Percentiles rank a stretch among this genome's conserved stretches.
Conservation (phyloP, 2,113 vertebrate species). For the Lepus americanus region DNA sequence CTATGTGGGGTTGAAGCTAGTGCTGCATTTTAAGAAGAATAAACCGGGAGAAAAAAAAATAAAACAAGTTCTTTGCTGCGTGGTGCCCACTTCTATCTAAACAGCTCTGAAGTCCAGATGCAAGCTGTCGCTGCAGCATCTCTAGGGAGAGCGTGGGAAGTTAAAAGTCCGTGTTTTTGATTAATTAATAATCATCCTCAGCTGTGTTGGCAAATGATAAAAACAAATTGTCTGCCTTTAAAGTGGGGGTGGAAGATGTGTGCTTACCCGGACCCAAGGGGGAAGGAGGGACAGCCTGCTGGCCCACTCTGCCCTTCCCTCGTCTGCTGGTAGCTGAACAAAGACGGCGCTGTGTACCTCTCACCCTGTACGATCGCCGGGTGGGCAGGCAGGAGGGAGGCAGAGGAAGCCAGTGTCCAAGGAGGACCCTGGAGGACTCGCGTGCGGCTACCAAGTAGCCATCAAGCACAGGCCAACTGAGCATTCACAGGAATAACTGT, state of each 20-base stretch:
- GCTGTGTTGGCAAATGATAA: constrained; percentile 92
- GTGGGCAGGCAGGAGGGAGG: not conserved
- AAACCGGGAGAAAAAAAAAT: constrained; percentile 73
- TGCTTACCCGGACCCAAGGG: constrained; percentile 71
- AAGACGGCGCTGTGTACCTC: not conserved
- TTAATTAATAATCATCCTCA: constrained; percentile 97
- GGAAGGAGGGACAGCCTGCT: constrained; percentile 78
- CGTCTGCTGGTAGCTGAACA: constrained; percentile 67
- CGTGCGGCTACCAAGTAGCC: constrained; percentile 25
- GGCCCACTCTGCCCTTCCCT: constrained; percentile 77
- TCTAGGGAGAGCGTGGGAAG: constrained; percentile 87
- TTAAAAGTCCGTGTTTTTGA: constrained; percentile 94
- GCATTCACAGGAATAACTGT: not conserved
- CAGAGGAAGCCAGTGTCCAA: not conserved
- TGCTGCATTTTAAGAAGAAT: constrained; percentile 84
- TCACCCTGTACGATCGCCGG: not conserved
- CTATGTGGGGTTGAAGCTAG: constrained; percentile 84
- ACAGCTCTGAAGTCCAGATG: constrained; percentile 89
- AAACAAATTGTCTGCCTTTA: constrained; percentile 89
- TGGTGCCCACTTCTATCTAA: constrained; percentile 85
- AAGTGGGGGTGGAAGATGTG: constrained; percentile 86
- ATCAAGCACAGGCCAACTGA: constrained; percentile 26
- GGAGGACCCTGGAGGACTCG: constrained; percentile 12
- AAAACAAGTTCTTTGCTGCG: constrained; percentile 77
- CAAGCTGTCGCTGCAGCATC: constrained; percentile 85